Evolutionary conservation across 1,140 invertebrate genomes (phyloP).

Genomic region (Parapsyche elsis): DNA sequence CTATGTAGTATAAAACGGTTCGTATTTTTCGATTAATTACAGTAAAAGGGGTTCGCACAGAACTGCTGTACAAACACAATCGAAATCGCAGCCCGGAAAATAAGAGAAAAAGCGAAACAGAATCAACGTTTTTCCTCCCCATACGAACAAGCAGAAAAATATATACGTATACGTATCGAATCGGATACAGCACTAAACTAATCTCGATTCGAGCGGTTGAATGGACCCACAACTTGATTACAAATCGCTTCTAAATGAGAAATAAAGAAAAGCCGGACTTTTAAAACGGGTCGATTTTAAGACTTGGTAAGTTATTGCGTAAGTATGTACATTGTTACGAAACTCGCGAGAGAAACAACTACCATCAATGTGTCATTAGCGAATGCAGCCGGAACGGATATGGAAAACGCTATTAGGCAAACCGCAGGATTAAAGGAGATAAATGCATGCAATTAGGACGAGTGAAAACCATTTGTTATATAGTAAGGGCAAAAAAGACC

Average conservation of each 20-base stretch:
- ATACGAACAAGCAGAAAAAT: neutral
- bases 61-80: constrained; percentile 30
- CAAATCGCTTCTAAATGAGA: constrained; percentile 29
- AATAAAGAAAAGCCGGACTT: neutral
- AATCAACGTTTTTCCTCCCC: neutral
- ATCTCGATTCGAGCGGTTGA: constrained; percentile 18
- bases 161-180: neutral
- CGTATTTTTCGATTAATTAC: constrained; percentile 14
- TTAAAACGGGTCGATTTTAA: neutral
- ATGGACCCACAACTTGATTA: constrained; percentile 21
- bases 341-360: neutral
- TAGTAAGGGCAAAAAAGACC: constrained; percentile 39
- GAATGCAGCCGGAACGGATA: constrained; percentile 15
- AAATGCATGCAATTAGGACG: constrained; percentile 44
- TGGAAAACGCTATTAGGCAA: constrained; percentile 40
- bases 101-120: neutral
- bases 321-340: too few relatives aligned
- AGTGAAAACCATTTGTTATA: constrained; percentile 43
- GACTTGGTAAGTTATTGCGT: too few relatives aligned
- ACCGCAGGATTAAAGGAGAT: constrained; percentile 45
- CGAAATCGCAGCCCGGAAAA: neutral
- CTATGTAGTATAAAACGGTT: too few relatives aligned
- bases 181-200: constrained; percentile 17
- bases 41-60: constrained; percentile 1
- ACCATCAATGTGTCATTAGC: constrained; percentile 35